These are phyloP conservation scores for Virgularia gustaviana DNA, from an alignment of 92 coral and sea anemone species.

Conservation along the genomic window DNA sequence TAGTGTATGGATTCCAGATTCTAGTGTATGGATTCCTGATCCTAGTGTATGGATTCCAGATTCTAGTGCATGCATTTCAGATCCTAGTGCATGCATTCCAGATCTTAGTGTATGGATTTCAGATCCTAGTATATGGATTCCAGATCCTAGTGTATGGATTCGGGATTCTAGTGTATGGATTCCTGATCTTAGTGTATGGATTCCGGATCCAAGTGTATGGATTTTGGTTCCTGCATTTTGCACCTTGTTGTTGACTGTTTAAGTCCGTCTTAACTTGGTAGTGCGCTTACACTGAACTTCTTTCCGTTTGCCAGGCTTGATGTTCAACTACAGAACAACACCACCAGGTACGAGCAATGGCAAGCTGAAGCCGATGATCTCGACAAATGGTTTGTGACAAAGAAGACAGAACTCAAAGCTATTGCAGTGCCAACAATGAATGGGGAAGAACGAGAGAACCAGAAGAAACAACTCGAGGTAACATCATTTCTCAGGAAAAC, in stretches of 20 bases:
- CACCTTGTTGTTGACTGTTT: no score
- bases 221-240: no score
- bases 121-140: not conserved
- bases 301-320: not conserved
- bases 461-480: slow-evolving; percentile 11
- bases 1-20: no score
- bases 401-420: slow-evolving; percentile 1
- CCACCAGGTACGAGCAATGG: slow-evolving; percentile 13
- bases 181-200: no score
- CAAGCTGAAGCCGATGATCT: slow-evolving; percentile 27
- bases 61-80: not conserved
- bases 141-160: no score
- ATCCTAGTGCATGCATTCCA: not conserved
- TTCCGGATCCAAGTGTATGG: no score
- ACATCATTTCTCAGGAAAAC: not conserved
- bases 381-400: not conserved
- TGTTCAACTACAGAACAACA: slow-evolving; percentile 4
- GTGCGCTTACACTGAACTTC: no score
- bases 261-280: no score
- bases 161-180: no score
- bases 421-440: slow-evolving; percentile 15
- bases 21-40: no score
- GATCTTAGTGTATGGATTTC: no score
- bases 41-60: no score
- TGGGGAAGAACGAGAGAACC: slow-evolving; percentile 11